phyloP scores from a whole-genome alignment of 1,140 invertebrate species.

The Hydropsyche tenuis region DNA sequence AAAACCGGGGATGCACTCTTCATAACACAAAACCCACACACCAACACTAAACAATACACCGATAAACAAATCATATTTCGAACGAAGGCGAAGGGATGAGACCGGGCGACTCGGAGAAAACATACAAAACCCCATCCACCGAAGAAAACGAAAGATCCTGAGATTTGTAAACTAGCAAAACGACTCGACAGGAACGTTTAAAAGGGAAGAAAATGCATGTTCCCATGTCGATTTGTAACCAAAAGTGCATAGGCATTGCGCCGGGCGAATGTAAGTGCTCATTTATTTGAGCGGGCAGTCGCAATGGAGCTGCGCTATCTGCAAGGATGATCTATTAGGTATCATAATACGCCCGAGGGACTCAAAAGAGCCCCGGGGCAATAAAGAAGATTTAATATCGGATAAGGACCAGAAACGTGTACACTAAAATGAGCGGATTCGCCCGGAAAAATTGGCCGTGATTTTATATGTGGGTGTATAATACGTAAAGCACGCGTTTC shows the following conservation, averaged over 20 bases:
- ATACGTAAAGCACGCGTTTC: no score
- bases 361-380: constrained; percentile 12
- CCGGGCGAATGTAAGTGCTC: constrained; percentile 12
- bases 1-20: neutral
- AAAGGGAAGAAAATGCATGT: neutral
- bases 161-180: constrained; percentile 36
- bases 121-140: neutral
- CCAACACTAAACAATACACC: constrained; percentile 30
- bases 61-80: constrained; percentile 46
- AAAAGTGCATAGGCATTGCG: neutral
- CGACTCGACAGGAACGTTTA: neutral
- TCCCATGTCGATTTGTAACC: constrained; percentile 16
- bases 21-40: neutral
- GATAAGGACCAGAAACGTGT: constrained; percentile 20
- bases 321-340: constrained; percentile 25
- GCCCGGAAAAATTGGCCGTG: constrained; percentile 15
- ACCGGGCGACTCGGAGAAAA: neutral
- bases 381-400: constrained; percentile 28
- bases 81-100: constrained; percentile 32
- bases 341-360: constrained; percentile 25
- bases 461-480: neutral
- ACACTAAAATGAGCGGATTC: constrained; percentile 22
- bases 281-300: constrained; percentile 30
- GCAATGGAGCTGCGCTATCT: constrained; percentile 16
- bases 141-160: constrained; percentile 20